phyloP scores from a whole-genome alignment of 2,888 invertebrate genomes.

The Acanthosepion lycidas region DNA sequence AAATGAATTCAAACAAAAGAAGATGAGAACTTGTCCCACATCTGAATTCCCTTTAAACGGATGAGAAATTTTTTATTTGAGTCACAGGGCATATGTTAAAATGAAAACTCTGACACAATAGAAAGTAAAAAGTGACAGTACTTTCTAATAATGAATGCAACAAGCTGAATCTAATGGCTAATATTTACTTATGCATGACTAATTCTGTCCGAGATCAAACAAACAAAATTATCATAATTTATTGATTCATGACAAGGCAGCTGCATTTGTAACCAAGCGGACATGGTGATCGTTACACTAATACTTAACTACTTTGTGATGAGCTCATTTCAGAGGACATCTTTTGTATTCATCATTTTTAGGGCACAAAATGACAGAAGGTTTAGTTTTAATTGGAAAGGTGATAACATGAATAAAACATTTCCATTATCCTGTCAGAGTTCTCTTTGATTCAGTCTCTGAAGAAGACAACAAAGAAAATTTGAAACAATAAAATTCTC shows the following conservation, averaged over 20 bases:
- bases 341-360: neutral
- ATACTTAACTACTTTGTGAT: neutral
- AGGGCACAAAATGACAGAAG: neutral
- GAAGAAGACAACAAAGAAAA: neutral
- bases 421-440: conserved; percentile 18
- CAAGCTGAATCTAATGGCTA: neutral
- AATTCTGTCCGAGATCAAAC: neutral
- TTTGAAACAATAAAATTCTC: neutral
- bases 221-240: neutral
- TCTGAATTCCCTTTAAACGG: neutral
- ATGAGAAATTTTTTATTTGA: neutral
- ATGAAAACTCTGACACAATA: neutral
- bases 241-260: neutral
- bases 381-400: neutral
- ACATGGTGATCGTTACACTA: neutral
- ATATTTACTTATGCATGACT: neutral
- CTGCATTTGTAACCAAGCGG: neutral
- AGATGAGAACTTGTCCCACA: neutral
- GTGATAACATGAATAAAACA: neutral
- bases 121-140: neutral
- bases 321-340: neutral
- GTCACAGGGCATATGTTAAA: neutral
- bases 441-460: neutral
- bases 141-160: neutral
- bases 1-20: too few relatives aligned